These are phyloP conservation scores for Ochotona princeps DNA, from an alignment of 2,113 vertebrate species.

Conservation along the genomic window DNA sequence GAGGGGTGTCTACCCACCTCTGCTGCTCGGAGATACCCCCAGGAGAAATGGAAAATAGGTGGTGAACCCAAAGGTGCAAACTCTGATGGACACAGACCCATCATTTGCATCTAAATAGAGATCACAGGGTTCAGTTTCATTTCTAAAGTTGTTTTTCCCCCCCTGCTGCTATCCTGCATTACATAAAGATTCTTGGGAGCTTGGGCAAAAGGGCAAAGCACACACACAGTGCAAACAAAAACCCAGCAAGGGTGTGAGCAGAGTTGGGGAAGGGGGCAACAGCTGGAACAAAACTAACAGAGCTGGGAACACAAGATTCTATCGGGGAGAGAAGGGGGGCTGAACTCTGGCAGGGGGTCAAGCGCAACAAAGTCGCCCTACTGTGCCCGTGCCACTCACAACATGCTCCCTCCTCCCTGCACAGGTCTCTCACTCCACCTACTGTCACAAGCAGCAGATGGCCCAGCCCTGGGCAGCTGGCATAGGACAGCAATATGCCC, in stretches of 20 bases:
- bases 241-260: constrained; percentile 8
- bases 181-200: constrained; percentile 54
- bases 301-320: not conserved
- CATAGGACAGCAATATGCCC: not conserved
- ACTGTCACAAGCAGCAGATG: constrained; percentile 34
- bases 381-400: not conserved
- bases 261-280: not conserved
- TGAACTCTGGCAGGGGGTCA: not conserved
- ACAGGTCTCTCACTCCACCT: not conserved
- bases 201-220: constrained; percentile 56
- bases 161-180: not conserved
- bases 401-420: not conserved
- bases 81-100: not conserved
- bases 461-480: constrained; percentile 63
- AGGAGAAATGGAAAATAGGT: not conserved
- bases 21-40: not conserved
- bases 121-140: constrained; percentile 42
- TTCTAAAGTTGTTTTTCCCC: not conserved
- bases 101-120: constrained; percentile 58
- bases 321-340: not conserved
- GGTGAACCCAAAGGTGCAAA: constrained; percentile 34
- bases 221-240: constrained; percentile 60
- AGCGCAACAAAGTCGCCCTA: not conserved
- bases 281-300: constrained; percentile 57
- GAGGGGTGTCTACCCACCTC: not conserved